Percentiles rank a stretch among this genome's conserved stretches.
Evolutionary conservation across 30 jellyfish, hydroid and myxozoan species (phyloP).

Genomic region (Pelagia noctiluca): DNA sequence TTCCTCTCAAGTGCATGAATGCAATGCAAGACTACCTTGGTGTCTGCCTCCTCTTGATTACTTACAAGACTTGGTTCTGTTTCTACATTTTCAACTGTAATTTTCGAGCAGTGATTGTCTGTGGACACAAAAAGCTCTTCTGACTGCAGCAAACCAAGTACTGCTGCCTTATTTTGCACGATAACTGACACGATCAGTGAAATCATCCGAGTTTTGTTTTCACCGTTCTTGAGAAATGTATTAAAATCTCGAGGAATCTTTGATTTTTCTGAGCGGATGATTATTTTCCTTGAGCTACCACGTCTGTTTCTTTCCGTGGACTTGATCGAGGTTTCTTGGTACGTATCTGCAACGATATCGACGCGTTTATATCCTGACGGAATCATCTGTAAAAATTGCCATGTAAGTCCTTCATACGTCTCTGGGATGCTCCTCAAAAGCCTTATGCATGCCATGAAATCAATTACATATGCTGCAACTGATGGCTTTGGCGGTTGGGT

Average conservation of each 20-base stretch:
- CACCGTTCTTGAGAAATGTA: constrained; percentile 22
- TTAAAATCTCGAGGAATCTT: constrained; percentile 6
- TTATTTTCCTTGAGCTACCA: not conserved
- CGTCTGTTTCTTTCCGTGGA: too few species aligned
- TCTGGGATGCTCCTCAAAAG: not conserved
- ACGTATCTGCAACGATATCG: constrained; percentile 60
- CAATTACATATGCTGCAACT: constrained; percentile 13
- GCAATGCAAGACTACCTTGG: too few species aligned
- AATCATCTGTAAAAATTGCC: too few species aligned
- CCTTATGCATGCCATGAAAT: constrained; percentile 15
- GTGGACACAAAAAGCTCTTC: not conserved
- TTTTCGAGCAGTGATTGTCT: constrained; percentile 1
- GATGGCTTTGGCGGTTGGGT: not conserved
- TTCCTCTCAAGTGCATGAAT: constrained; percentile 5
- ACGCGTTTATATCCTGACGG: constrained; percentile 44
- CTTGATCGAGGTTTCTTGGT: constrained; percentile 50
- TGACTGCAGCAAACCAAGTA: constrained; percentile 6
- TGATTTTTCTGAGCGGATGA: constrained; percentile 3
- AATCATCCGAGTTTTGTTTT: constrained; percentile 10
- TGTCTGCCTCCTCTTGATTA: too few species aligned
- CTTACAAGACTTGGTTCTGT: not conserved
- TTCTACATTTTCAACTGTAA: not conserved
- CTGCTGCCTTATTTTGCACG: not conserved
- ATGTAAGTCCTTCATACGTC: constrained; percentile 32
- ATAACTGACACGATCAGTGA: too few species aligned